Evolutionary conservation across 2,888 invertebrate species (phyloP), one percentile per base, ranked within the genome.

Genomic region (Alloplasta piceator): DNA sequence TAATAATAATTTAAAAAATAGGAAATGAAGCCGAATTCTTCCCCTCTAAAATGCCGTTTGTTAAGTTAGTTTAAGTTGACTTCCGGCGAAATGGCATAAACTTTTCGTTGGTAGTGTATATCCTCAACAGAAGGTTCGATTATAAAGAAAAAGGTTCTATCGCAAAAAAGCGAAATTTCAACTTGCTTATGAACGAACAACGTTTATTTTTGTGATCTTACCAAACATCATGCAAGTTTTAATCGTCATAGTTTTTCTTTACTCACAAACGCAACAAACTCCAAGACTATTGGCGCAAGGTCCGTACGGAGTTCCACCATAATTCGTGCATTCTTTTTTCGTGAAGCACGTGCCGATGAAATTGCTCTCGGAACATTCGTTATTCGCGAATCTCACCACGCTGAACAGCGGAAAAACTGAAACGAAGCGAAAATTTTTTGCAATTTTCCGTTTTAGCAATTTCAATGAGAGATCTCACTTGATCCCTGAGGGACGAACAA

Each of bases 201-300:
- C 26, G 26, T 26, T 26, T 26, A 26, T 26, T 26, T 26, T 26
- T 26, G 26, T 26, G 3, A 26, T 26, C 26, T 26, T 3, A 26
- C 26, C 3, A 26, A 26, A 26, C 1, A 26, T 26, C 3, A 2
- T 16, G 4, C 5, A 9, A 72, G 43, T 55, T 52, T 52, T 9
- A 43, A 43, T 10, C 43, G 7, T 43, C 43, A 52, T 7, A 52
- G 12, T 77, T 63, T 38, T 41, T 6, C 52, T 26, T 50, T 83
- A 93, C 95, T 94, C 93, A 97, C 97, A 95, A 80, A 97, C 94
- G 90, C 98, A 98, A 90, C 98, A 98, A 75, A 96, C 94, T 3
- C 97, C 97, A 87, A 96, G 94, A 73, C 94, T 94, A 26, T 94
- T 94, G 4, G 96, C 96, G 89, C 98, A 98, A 9, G 92, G 92